These are phyloP conservation scores for Cynoglossus semilaevis DNA, from an alignment of 2,113 vertebrate species.

Conservation along the genomic window DNA sequence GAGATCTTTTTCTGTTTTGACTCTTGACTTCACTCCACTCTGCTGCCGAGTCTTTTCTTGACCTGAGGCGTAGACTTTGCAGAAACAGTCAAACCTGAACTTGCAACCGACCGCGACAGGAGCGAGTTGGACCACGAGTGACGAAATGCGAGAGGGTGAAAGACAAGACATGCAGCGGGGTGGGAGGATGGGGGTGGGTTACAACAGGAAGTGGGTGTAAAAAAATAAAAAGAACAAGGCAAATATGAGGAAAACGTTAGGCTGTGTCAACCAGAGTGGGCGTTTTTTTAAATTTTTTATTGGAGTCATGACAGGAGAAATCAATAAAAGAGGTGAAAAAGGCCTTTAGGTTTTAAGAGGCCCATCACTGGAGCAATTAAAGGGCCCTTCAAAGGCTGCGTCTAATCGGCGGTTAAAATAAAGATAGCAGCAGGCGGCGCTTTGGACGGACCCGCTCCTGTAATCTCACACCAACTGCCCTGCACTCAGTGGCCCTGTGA, in stretches of 20 bases:
- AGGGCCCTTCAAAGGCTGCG: slow-evolving; percentile 69
- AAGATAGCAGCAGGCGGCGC: slow-evolving; percentile 69
- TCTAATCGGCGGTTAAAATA: slow-evolving; percentile 71
- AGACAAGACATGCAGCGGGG: slow-evolving; percentile 8
- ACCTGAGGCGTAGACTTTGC: not conserved
- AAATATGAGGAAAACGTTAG: slow-evolving; percentile 29
- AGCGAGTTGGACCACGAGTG: slow-evolving; percentile 2
- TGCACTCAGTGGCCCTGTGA: slow-evolving; percentile 60
- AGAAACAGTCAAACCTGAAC: slow-evolving; percentile 1
- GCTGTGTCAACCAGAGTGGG: slow-evolving; percentile 26
- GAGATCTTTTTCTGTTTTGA: not conserved
- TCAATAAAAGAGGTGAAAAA: slow-evolving; percentile 71
- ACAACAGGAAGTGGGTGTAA: slow-evolving; percentile 2
- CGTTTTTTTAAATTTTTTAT: slow-evolving; percentile 68
- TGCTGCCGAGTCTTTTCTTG: not conserved
- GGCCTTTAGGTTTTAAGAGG: slow-evolving; percentile 55
- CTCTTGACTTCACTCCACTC: not conserved
- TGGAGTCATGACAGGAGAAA: slow-evolving; percentile 67
- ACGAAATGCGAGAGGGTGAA: slow-evolving; percentile 2
- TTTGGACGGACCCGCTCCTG: slow-evolving; percentile 65
- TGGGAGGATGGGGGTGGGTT: no score
- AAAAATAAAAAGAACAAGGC: not conserved
- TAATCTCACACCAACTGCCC: slow-evolving; percentile 71
- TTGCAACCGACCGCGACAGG: not conserved
- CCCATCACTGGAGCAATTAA: slow-evolving; percentile 65